phyloP scores from a whole-genome alignment of 1,140 invertebrate species.

The Bicyclus anynana region DNA sequence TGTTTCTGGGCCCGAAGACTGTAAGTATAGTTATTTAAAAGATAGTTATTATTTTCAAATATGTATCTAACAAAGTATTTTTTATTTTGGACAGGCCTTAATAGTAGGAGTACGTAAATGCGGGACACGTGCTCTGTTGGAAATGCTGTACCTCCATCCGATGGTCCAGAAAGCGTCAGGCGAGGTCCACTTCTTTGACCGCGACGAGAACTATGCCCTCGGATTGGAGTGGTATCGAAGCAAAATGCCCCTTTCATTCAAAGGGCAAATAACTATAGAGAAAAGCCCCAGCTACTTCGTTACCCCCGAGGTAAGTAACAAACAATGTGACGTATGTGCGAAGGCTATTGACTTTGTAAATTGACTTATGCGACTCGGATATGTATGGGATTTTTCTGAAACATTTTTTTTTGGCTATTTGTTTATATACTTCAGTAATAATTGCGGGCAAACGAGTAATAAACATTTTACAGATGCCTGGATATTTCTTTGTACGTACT shows the following conservation, averaged over 20 bases:
- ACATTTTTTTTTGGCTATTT: neutral
- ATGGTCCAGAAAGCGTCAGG: slow-evolving; percentile 94
- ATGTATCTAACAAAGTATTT: slow-evolving; percentile 4
- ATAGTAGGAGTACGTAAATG: slow-evolving; percentile 97
- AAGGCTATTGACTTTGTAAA: slow-evolving; percentile 13
- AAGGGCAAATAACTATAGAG: slow-evolving; percentile 95
- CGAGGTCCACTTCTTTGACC: slow-evolving; percentile 96
- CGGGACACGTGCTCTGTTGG: slow-evolving; percentile 93
- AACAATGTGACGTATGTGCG: slow-evolving; percentile 1
- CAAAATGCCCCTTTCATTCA: slow-evolving; percentile 94
- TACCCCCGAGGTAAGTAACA: slow-evolving; percentile 89
- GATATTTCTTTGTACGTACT: too few species aligned
- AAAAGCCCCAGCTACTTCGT: slow-evolving; percentile 99
- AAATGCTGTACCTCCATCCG: slow-evolving; percentile 96
- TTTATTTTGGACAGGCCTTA: slow-evolving; percentile 82
- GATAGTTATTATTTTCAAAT: too few species aligned
- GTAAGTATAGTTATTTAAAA: too few species aligned
- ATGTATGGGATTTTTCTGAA: neutral
- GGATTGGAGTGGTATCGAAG: slow-evolving; percentile 95
- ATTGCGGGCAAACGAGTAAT: too few species aligned
- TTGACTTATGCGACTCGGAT: neutral
- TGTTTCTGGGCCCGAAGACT: too few species aligned
- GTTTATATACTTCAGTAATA: too few species aligned
- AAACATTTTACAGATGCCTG: too few species aligned
- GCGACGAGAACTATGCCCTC: slow-evolving; percentile 92